A percentile compares a stretch with the other conserved stretches of the same genome.
Evolutionary conservation across 2,113 vertebrate species (phyloP).

Genomic region (Protobothrops mucrosquamatus): DNA sequence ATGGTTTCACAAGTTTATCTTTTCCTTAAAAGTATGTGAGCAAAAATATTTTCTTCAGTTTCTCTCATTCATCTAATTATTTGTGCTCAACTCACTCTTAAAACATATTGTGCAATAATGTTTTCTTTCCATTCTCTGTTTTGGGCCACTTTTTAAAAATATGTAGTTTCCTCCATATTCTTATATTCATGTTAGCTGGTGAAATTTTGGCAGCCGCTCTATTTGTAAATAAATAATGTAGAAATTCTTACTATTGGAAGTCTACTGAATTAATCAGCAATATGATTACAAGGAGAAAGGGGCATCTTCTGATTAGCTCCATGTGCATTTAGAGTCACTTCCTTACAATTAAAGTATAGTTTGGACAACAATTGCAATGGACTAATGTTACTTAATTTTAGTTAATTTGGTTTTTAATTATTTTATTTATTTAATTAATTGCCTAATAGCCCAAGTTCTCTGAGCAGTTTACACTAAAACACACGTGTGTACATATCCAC

Average conservation of each 20-base stretch:
- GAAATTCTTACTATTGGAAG: background rate
- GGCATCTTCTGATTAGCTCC: background rate
- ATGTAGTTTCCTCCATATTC: background rate
- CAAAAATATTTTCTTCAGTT: background rate
- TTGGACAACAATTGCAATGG: background rate
- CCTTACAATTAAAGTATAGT: background rate
- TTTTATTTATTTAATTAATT: background rate
- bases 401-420: background rate
- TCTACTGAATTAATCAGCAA: background rate
- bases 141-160: background rate
- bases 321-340: background rate
- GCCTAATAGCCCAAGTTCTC: background rate
- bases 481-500: background rate
- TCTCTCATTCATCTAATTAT: background rate
- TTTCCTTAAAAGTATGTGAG: background rate
- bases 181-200: background rate
- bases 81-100: background rate
- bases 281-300: background rate
- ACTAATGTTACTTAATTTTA: background rate
- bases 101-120: background rate
- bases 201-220: background rate
- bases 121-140: background rate
- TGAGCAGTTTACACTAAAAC: background rate
- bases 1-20: background rate
- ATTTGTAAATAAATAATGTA: background rate